Conservation (phyloP, 2,113 vertebrate genomes). For the Pteropus alecto region DNA sequence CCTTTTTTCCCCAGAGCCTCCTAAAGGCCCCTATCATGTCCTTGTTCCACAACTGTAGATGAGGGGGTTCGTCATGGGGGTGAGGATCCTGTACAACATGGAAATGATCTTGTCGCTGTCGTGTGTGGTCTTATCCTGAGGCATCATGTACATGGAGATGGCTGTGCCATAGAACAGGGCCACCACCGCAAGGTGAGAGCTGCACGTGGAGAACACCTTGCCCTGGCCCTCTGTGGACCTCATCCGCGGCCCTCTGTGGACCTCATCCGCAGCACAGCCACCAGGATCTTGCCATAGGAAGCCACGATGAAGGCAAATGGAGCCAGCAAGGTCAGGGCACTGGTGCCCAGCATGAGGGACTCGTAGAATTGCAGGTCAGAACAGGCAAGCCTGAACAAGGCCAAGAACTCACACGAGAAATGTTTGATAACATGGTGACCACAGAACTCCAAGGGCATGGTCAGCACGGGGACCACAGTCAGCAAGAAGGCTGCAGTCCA, state of each 20-base stretch:
- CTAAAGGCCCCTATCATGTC: neutral
- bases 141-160: neutral
- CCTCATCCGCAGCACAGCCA: neutral
- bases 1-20: neutral
- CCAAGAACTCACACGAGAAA: neutral
- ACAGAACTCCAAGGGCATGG: slow-evolving; percentile 3
- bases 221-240: neutral
- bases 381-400: neutral
- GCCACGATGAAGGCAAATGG: neutral
- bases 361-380: neutral
- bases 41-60: neutral
- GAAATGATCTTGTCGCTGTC: neutral
- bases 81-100: neutral
- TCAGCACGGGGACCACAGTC: neutral
- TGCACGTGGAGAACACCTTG: neutral
- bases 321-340: neutral
- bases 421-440: neutral
- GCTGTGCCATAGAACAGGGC: neutral
- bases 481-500: neutral
- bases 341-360: neutral
- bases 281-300: neutral
- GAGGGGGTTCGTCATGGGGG: neutral
- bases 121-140: neutral
- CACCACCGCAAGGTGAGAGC: neutral
- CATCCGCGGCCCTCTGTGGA: no score